These are phyloP conservation scores for Sinocyclocheilus maitianheensis DNA, from an alignment of 2,113 vertebrate species.

Conservation along the genomic window DNA sequence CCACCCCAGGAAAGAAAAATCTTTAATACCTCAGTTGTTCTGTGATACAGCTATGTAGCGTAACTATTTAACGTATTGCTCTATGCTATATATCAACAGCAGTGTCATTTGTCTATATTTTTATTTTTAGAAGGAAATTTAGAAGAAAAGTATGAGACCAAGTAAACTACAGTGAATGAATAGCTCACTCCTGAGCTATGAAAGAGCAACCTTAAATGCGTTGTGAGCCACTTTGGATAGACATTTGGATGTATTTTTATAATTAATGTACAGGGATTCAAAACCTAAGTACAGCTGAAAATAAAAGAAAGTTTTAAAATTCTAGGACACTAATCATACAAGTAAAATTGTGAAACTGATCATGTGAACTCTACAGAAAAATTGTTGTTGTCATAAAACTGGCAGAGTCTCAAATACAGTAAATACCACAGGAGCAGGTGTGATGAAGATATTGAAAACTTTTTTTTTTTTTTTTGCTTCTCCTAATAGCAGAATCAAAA, in stretches of 20 bases:
- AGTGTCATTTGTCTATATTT: neutral
- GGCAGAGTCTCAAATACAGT: neutral
- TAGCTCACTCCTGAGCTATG: neutral
- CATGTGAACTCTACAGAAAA: neutral
- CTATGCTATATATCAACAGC: neutral
- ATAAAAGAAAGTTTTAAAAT: neutral
- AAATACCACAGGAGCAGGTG: slow-evolving; percentile 44
- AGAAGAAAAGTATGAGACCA: neutral
- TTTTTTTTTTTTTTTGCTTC: neutral
- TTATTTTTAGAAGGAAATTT: neutral
- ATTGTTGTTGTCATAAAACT: neutral
- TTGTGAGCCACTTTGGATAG: neutral
- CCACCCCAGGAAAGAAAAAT: neutral
- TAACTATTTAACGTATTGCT: neutral
- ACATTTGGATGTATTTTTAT: neutral
- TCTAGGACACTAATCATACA: too few species aligned
- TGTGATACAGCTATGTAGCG: neutral
- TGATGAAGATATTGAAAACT: neutral
- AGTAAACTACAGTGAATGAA: neutral
- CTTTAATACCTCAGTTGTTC: neutral
- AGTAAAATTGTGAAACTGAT: neutral
- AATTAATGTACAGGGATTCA: neutral
- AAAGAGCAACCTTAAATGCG: neutral
- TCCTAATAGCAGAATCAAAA: neutral
- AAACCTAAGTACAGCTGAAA: neutral